Evolutionary conservation across 2,797 vertebrate genomes (phyloP).

Genomic region (Ciconia nigra): DNA sequence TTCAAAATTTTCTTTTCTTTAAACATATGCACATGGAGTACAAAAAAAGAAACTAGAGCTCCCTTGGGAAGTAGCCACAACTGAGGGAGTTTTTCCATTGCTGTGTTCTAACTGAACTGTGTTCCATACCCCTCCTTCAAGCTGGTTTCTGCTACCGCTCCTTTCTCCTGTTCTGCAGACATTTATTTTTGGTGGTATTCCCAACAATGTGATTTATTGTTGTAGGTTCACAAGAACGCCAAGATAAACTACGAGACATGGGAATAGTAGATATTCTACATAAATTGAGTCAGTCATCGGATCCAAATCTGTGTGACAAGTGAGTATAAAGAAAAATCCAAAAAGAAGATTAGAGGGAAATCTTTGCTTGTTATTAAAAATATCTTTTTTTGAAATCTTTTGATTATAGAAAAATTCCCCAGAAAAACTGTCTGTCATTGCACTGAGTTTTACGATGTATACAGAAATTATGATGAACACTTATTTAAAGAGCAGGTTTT

Average conservation of each 20-base stretch:
- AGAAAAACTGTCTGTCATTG: background rate
- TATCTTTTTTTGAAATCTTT: background rate
- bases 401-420: background rate
- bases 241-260: slow-evolving; percentile 96
- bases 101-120: background rate
- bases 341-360: background rate
- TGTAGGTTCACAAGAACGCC: slow-evolving; percentile 94
- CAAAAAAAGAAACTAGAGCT: background rate
- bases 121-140: background rate
- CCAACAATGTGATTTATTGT: slow-evolving; percentile 19
- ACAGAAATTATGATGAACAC: background rate
- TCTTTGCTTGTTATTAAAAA: background rate
- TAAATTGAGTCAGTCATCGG: slow-evolving; percentile 92
- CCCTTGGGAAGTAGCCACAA: background rate
- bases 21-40: fast-evolving
- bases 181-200: background rate
- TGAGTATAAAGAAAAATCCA: slow-evolving; percentile 67
- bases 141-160: background rate
- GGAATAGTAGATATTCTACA: slow-evolving; percentile 97
- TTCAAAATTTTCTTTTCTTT: background rate
- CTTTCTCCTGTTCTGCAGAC: background rate
- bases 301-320: slow-evolving; percentile 96
- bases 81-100: background rate
- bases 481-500: background rate
- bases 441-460: background rate